Evolutionary conservation across 1,140 invertebrate genomes (phyloP).

Genomic region (Cydia pomonella): DNA sequence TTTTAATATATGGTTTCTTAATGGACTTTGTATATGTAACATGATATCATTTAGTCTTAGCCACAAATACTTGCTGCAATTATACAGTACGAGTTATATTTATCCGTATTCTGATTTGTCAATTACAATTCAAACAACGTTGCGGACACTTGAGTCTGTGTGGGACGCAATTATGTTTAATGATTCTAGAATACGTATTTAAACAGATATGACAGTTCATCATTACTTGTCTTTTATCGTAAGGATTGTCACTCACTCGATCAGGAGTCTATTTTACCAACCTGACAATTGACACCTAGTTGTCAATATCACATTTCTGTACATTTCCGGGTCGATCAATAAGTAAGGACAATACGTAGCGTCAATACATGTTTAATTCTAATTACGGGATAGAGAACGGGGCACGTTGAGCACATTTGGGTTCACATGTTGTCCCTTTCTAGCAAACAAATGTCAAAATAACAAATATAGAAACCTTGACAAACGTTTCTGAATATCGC

Average conservation of each 20-base stretch:
- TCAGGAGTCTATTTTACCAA: background rate
- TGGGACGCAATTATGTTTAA: constrained; percentile 27
- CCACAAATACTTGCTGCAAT: background rate
- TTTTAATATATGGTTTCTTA: too few species aligned
- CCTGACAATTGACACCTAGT: too few species aligned
- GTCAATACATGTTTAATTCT: too few species aligned
- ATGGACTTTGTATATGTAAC: background rate
- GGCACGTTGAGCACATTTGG: too few species aligned
- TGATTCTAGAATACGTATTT: constrained; percentile 7
- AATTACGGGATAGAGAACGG: too few species aligned
- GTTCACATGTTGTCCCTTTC: too few species aligned
- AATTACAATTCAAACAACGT: constrained; percentile 31
- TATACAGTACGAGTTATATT: constrained; percentile 1
- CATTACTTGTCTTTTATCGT: background rate
- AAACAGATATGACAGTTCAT: constrained; percentile 7
- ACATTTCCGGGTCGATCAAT: too few species aligned
- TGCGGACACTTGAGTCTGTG: constrained; percentile 2
- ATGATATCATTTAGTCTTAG: background rate
- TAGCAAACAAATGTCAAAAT: too few species aligned
- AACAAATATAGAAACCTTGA: too few species aligned
- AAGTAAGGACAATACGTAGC: too few species aligned
- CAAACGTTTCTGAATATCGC: too few species aligned
- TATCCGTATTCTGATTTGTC: constrained; percentile 20
- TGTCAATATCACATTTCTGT: too few species aligned
- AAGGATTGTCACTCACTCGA: background rate